phyloP scores from a whole-genome alignment of 2,888 invertebrate species.

The Caenorhabditis wallacei region DNA sequence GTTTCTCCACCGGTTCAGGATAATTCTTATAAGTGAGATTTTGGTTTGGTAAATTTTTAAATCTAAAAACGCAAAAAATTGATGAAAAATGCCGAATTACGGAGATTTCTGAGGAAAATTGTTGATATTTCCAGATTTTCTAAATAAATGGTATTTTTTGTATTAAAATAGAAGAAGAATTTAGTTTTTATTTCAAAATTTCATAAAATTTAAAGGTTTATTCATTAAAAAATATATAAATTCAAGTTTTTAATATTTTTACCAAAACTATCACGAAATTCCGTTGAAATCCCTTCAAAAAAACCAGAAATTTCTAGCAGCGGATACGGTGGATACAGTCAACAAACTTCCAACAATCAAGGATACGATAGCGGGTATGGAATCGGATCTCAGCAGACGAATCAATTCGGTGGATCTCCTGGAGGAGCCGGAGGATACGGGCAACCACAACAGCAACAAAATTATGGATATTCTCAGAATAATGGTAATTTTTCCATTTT shows the following conservation, averaged over 20 bases:
- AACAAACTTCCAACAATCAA: constrained; percentile 29
- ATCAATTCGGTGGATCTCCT: constrained; percentile 15
- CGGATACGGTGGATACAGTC: constrained; percentile 43
- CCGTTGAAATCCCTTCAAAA: no score
- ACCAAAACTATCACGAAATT: no score
- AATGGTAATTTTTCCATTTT: background rate
- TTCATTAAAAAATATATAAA: no score
- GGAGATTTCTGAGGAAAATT: no score
- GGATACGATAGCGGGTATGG: constrained; percentile 30
- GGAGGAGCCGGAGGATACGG: constrained; percentile 47
- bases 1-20: constrained; percentile 20
- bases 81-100: no score
- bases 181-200: no score
- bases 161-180: no score
- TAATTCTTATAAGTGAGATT: constrained; percentile 45
- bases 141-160: no score
- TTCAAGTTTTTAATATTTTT: background rate
- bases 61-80: background rate
- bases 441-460: constrained; percentile 42
- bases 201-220: no score
- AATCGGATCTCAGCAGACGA: background rate
- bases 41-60: background rate
- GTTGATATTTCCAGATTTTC: no score
- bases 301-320: constrained; percentile 3
- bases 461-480: constrained; percentile 48